Base-by-base conservation (phyloP, 2,797 vertebrate species). In the Todus mexicanus region DNA sequence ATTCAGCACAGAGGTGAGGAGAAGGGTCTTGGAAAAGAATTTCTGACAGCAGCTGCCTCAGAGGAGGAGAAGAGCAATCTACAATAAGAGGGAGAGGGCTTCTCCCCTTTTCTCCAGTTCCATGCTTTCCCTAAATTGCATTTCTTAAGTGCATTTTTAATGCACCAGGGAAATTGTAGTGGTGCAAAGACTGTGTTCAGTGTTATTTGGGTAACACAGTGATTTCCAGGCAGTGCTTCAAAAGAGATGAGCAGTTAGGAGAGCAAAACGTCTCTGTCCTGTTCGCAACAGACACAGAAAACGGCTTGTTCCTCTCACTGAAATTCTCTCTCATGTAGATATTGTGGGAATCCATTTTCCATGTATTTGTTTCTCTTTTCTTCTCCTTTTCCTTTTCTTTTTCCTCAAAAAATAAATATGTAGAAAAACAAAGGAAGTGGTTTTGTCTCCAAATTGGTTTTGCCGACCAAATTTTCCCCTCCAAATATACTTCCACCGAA, bases 31-130 rank as follows among this genome's bases (percentile, higher is more conserved):
- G 60, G 45, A 84, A 96, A 93, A 84, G 85, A 71, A 84, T 96
- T 96, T 96, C 76, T 80, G 66, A 54, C 65, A 64, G 80, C 80
- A 91, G 83, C 88, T 94, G 57, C 76, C 94, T 90, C 68, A 60
- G 72, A 85, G n/a, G 42, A 79, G 83, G 29, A 81, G 22, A 72
- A 81, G 22, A 72, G 33, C 60, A 76, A 72, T 94, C 45, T 92
- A 59, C 56, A 89, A 9, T 51, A 27, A 73, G 8, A n/a, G 29
- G 56, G 70, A 64, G 64, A 37, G 45, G 45, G 19, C 18, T 80
- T 73, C 53, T 29, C 59, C 26, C 14, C 38, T 84, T 82, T 77
- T 80, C 50, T 83, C 29, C 23, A 68, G 7, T 83, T 80, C 47
- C 8, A 22, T 25, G 33, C 43, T 73, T 90, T 72, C 45, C 53